phyloP scores from a whole-genome alignment of 2,888 invertebrate genomes.

The Allacma fusca region DNA sequence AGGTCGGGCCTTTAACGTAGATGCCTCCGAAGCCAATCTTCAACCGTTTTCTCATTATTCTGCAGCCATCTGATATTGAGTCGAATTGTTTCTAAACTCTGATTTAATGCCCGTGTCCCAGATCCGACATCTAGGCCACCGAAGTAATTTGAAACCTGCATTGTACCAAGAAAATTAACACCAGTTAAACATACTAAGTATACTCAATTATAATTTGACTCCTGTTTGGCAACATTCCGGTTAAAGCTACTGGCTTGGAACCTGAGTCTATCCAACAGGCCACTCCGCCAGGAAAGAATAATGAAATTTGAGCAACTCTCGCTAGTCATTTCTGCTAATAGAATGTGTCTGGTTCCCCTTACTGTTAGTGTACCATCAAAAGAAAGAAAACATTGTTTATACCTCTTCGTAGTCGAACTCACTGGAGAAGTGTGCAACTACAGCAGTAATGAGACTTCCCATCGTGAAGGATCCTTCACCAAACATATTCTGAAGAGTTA shows the following conservation, averaged over 20 bases:
- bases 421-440: conserved; percentile 74
- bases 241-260: no score
- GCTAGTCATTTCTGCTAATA: no score
- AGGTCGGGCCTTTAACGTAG: no score
- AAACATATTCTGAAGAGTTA: conserved; percentile 71
- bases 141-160: conserved; percentile 72
- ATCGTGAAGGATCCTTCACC: conserved; percentile 72
- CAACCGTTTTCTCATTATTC: conserved; percentile 68
- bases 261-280: no score
- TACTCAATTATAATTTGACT: no score
- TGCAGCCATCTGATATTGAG: conserved; percentile 84
- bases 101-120: conserved; percentile 71
- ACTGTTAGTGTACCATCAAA: no score
- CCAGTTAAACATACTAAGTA: no score
- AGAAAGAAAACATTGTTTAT: neutral
- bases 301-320: no score
- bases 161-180: neutral
- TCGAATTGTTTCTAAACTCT: conserved; percentile 80
- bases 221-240: no score
- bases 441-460: conserved; percentile 72
- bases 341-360: no score
- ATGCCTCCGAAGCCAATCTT: conserved; percentile 67
- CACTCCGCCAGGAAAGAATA: no score
- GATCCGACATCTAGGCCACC: conserved; percentile 69
- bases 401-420: conserved; percentile 80